Base-by-base conservation (phyloP, 2,797 vertebrate genomes). In the Oryzias sinensis region DNA sequence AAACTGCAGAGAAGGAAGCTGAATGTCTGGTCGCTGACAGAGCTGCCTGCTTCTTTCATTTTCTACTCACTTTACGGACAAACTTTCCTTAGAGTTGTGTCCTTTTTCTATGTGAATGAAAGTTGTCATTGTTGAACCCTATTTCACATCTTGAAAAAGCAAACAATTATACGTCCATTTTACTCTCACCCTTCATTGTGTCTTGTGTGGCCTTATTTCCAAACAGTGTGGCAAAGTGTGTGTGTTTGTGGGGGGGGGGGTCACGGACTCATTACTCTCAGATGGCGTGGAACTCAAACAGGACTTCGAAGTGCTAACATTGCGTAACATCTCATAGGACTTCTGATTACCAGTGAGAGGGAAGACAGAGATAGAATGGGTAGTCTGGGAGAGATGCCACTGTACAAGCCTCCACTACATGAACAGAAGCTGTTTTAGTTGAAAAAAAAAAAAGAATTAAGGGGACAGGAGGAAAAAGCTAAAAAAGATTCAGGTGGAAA, bases 361-460 rank as follows among this genome's bases (percentile, higher is more conserved):
- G 68, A 52, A 47, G 48, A 66, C 50, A 70, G 14, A 25, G 62
- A 4, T 29, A 59, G 56, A 52, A 56, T 53, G 33, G 49, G 57
- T 56, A 24, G 76, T 76, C 58, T 61, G 65, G 33, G 62, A 54
- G 74, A 62, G 66, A 70, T 58, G 57, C 61, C 61, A 57, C 59
- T 42, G 66, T 72, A 82, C 74, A 84, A 80, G 86, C 85, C 69
- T 80, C 79, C 80, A 68, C 74, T 81, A 18, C 77, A 57, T 70
- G 68, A 81, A 88, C 68, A 64, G 60, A 57, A 77, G 65, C 29
- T 62, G 76, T 85, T 79, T 80, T 71, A 71, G 59, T 49, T 48
- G 43, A 59, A 57, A 59, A 49, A 65, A 53, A 22, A 22, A 22
- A 22, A 22, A 22, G 20, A 22, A 22, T 22, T 22, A 22, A 2